Evolutionary conservation across 37 sponge, comb jelly and placozoan genomes (phyloP).

Genomic region (Hexactinellida sp.): DNA sequence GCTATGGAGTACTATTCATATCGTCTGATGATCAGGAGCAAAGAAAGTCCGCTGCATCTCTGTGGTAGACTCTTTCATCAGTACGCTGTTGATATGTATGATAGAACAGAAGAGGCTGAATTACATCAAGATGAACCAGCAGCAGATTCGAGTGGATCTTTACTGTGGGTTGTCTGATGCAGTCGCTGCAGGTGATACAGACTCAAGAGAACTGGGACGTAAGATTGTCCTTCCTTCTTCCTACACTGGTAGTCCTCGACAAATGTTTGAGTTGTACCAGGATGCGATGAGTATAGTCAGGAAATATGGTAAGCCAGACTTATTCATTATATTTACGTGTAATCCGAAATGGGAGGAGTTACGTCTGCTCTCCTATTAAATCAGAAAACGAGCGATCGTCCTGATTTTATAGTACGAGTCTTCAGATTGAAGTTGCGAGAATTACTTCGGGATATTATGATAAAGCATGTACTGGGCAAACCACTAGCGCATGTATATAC

Average conservation of each 20-base stretch:
- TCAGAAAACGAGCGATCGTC: neutral
- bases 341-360: slow-evolving; percentile 14
- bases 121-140: neutral
- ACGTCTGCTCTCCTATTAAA: neutral
- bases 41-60: neutral
- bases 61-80: slow-evolving; percentile 1
- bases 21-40: neutral
- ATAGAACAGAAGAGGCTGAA: slow-evolving; percentile 16
- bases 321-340: slow-evolving; percentile 1
- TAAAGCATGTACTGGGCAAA: neutral
- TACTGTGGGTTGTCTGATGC: slow-evolving; percentile 5
- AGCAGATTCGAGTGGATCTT: no score
- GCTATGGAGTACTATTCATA: neutral
- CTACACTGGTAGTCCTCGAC: neutral
- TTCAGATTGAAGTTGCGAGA: neutral
- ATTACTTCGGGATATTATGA: neutral
- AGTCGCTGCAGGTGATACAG: slow-evolving; percentile 17
- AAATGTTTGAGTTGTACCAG: slow-evolving; percentile 6
- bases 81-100: neutral
- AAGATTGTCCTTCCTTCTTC: neutral
- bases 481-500: neutral
- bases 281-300: slow-evolving; percentile 19
- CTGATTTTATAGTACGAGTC: neutral
- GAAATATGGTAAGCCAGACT: slow-evolving; percentile 8
- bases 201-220: neutral